Base-by-base conservation (phyloP, 2,888 invertebrate genomes). In the Aleiodes testaceus region DNA sequence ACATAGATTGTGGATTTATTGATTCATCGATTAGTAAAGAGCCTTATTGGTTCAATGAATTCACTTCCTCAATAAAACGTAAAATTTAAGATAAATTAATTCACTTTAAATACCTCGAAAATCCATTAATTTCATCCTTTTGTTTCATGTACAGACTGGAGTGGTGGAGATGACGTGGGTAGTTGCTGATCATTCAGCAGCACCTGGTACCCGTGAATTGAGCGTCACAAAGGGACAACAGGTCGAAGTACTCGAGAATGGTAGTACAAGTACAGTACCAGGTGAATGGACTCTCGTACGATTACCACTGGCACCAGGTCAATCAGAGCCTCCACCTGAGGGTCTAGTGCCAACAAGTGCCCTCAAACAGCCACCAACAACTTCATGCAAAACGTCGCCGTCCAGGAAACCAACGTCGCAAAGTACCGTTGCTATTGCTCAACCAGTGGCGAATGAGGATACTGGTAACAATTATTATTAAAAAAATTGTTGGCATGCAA, bases 81-180 rank as follows among this genome's bases (percentile, higher is more conserved):
- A 12, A 26, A 52, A 52, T 52, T 52, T 20, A 20, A 18, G 11
- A 36, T 7, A 63, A 44, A 63, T 18, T 44, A 2, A 20, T 20
- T 6, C 11, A 2, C 1, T 47, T 26, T 22, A 26, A 26, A 53
- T 20, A 53, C n/a, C 9, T 12, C 3, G 14, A 53, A n/a, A 53
- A n/a, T n/a, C 9, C 1, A 53, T 3, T 12, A 26, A 36, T 36
- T 30, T 26, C 7, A 30, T 3, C 4, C 14, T 42, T 26, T 61
- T 0, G 14, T 14, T 9, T 61, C 1, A 36, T 11, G 89, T 88
- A 36, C 89, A 95, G 94, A 90, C 92, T 70, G 93, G 94, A 80
- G 94, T 93, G 70, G 91, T 93, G 75, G 96, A 97, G 87, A 94
- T 95, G 92, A 95, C 95, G 73, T 96, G 96, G 96, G 95, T 97